Base-by-base conservation (phyloP, 2,888 invertebrate genomes). In the Pristionchus mayeri region DNA sequence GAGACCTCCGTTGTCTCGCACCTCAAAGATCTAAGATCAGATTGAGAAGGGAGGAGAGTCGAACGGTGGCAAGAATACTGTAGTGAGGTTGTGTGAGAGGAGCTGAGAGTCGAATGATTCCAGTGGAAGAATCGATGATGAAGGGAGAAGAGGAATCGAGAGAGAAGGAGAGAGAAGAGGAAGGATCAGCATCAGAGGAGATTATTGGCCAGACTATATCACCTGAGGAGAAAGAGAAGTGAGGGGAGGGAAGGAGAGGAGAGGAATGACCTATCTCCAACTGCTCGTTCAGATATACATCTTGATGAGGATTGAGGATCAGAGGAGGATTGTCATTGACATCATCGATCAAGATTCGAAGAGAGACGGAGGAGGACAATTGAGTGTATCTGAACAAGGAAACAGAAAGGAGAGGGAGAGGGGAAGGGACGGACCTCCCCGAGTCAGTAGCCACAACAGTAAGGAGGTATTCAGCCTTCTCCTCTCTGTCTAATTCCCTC, bases 271-370 rank as follows among this genome's bases (percentile, higher is more conserved):
- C 52, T 34, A 63, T 50, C 18, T 75, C 76, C 48, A 83, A 54
- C 79, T 78, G n/a, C 40, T 85, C 67, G 34, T 78, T 81, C 78
- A 90, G 83, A 60, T 87, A 89, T 30, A 90, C 85, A 40, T 90
- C 90, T 44, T 87, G 50, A 37, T 88, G 86, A 13, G 63, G 48
- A 83, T 88, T 88, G 63, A 79, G 76, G 44, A 90, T 88, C 30
- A 96, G 94, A 0, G 97, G 97, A 9, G 96, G 96, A 93, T 97
- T 97, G 93, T 98, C 97, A 93, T 97, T 97, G 86, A 97, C 95
- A 93, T 97, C 97, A 30, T 97, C 96, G 9, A 97, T 96, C 86
- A 97, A 96, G 54, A 97, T 96, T 7, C 96, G 96, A 1, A 97
- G 96, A 85, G 96, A 94, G 93, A 97, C 97, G 93, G 97, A 97